These are phyloP conservation scores for Nerophis ophidion DNA, from an alignment of 2,113 vertebrate species.

Conservation along the genomic window DNA sequence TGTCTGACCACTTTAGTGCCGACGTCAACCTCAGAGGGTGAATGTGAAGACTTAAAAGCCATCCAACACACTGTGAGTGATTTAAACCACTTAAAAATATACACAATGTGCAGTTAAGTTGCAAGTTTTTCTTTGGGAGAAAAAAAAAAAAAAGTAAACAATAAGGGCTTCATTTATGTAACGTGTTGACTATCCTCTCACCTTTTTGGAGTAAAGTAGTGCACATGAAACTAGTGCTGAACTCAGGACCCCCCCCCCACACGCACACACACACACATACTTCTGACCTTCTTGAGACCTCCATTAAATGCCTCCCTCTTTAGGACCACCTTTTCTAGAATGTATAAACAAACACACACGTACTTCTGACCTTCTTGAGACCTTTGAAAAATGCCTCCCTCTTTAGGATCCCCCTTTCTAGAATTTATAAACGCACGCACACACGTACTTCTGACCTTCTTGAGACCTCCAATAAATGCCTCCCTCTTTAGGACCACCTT, in stretches of 20 bases:
- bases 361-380: slow-evolving; percentile 22
- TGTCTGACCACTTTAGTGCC: slow-evolving; percentile 75
- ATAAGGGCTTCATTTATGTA: slow-evolving; percentile 65
- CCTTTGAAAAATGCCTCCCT: too few species aligned
- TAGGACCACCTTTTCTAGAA: too few species aligned
- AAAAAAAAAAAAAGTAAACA: background rate
- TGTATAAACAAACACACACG: slow-evolving; percentile 11
- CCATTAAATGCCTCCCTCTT: too few species aligned
- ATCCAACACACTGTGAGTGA: slow-evolving; percentile 75
- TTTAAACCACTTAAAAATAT: slow-evolving; percentile 22
- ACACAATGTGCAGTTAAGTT: slow-evolving; percentile 49
- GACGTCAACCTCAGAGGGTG: slow-evolving; percentile 74
- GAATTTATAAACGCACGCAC: too few species aligned
- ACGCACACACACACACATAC: slow-evolving; percentile 20
- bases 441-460: too few species aligned
- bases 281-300: too few species aligned
- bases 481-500: too few species aligned
- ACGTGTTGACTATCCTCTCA: slow-evolving; percentile 61
- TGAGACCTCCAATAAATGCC: too few species aligned
- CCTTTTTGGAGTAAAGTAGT: slow-evolving; percentile 51
- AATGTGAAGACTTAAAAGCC: slow-evolving; percentile 77
- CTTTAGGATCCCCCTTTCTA: too few species aligned
- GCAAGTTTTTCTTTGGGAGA: slow-evolving; percentile 28
- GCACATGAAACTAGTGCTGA: slow-evolving; percentile 72
- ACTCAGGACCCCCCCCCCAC: slow-evolving; percentile 65